Conservation (phyloP, 2,888 invertebrate genomes). For the Leptinotarsa rubiginosa region DNA sequence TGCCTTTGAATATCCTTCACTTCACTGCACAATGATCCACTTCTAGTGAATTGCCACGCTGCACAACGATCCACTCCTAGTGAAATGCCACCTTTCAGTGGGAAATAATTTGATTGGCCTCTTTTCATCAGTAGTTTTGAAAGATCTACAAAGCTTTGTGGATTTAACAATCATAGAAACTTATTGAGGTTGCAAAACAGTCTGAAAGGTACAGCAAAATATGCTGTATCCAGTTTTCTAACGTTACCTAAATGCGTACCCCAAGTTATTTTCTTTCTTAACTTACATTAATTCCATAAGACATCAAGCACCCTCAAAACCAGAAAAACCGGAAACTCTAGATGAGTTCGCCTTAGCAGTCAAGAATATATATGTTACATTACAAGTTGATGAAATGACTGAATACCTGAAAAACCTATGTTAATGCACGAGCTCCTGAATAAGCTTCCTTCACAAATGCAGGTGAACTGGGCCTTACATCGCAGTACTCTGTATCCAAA, state of each 20-base stretch:
- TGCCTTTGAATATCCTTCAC: background rate
- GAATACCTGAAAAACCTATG: slow-evolving; percentile 22
- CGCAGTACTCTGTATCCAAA: slow-evolving; percentile 16
- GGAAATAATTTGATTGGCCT: slow-evolving; percentile 18
- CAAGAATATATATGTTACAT: slow-evolving; percentile 28
- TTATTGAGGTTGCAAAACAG: slow-evolving; percentile 24
- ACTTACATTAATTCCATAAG: slow-evolving; percentile 28
- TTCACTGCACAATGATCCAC: background rate
- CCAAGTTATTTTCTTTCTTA: slow-evolving; percentile 25
- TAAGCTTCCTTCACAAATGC: slow-evolving; percentile 22
- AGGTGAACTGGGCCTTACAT: slow-evolving; percentile 30
- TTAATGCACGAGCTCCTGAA: slow-evolving; percentile 26
- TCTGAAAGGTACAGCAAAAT: slow-evolving; percentile 25
- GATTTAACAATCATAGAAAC: slow-evolving; percentile 28
- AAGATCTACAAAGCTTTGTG: no score
- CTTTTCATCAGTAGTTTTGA: slow-evolving; percentile 25
- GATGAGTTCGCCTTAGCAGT: slow-evolving; percentile 32
- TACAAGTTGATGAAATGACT: slow-evolving; percentile 13
- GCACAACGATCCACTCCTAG: no score
- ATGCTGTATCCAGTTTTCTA: no score
- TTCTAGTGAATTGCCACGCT: no score
- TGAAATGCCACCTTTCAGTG: background rate
- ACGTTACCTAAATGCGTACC: slow-evolving; percentile 26
- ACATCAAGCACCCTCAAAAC: slow-evolving; percentile 26
- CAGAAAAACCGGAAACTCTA: slow-evolving; percentile 25